Percentiles rank a stretch among this genome's conserved stretches.
Evolutionary conservation across 1,140 invertebrate species (phyloP).

Genomic region (Lordiphosa mommai): DNA sequence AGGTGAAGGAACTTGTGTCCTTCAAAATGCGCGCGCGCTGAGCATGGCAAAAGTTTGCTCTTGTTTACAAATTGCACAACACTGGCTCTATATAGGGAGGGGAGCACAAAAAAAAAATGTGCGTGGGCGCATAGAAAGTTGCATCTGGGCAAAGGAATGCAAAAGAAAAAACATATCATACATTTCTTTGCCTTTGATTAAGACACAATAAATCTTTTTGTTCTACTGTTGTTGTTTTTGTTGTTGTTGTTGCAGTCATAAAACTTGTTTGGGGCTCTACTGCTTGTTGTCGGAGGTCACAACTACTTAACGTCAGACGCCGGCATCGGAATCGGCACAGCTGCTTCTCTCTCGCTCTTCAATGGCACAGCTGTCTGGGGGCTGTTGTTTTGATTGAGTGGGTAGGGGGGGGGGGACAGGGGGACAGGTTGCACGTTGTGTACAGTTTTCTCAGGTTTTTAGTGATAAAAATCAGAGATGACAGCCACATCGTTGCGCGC

Average conservation of each 20-base stretch:
- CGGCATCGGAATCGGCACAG: constrained; percentile 43
- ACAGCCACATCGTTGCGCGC: constrained; percentile 55
- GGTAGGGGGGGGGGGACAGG: background rate
- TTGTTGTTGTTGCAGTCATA: constrained; percentile 31
- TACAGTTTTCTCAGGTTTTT: constrained; percentile 67
- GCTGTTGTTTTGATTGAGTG: constrained; percentile 14
- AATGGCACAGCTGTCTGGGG: constrained; percentile 54
- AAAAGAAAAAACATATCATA: constrained; percentile 8
- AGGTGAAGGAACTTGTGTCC: constrained; percentile 73
- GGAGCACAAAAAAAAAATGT: background rate
- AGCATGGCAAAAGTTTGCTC: constrained; percentile 5
- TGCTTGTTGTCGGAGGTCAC: constrained; percentile 70
- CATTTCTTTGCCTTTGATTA: constrained; percentile 65
- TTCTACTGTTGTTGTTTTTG: constrained; percentile 23
- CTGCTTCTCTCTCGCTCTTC: constrained; percentile 17
- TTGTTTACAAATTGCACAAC: background rate
- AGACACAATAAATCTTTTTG: constrained; percentile 59
- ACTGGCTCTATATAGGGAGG: background rate
- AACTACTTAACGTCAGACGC: constrained; percentile 37
- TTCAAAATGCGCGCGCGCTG: constrained; percentile 63
- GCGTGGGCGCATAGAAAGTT: background rate
- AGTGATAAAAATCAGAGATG: constrained; percentile 19
- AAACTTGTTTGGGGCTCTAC: constrained; percentile 61
- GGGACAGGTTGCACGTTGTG: constrained; percentile 16
- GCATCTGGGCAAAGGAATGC: constrained; percentile 47